Percentiles rank a stretch among this genome's conserved stretches.
Evolutionary conservation across 2,113 vertebrate genomes (phyloP).

Genomic region (Myanophis thanlyinensis): DNA sequence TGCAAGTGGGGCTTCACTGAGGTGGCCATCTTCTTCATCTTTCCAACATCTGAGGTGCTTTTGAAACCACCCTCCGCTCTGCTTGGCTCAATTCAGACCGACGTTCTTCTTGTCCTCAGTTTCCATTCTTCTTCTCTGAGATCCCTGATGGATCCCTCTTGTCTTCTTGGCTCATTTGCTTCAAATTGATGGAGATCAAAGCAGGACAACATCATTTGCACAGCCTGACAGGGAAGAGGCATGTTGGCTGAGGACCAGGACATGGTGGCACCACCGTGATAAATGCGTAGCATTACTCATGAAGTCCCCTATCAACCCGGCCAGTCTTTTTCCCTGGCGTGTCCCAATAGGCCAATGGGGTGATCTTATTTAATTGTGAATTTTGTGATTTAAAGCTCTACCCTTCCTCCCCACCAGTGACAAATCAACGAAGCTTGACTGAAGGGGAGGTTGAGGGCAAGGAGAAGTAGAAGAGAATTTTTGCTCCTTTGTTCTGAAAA

Average conservation of each 20-base stretch:
- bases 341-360: background rate
- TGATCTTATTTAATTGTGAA: background rate
- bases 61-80: background rate
- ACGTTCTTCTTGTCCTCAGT: background rate
- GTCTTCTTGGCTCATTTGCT: background rate
- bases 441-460: background rate
- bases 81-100: background rate
- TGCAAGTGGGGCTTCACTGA: background rate
- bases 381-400: background rate
- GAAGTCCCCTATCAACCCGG: background rate
- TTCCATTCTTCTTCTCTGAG: background rate
- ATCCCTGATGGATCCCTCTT: background rate
- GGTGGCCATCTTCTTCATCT: background rate
- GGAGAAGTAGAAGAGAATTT: background rate
- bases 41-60: background rate
- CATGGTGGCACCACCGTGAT: background rate
- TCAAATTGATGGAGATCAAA: background rate
- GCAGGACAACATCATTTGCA: background rate
- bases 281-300: background rate
- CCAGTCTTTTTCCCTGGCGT: background rate
- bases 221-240: background rate
- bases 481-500: background rate
- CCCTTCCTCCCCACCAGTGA: background rate
- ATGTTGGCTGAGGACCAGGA: too few species aligned
- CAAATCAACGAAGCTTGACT: background rate